Evolutionary conservation across 2,888 invertebrate genomes (phyloP), one percentile per base, ranked within the genome.

Genomic region (Drosophila pseudotalamancana): DNA sequence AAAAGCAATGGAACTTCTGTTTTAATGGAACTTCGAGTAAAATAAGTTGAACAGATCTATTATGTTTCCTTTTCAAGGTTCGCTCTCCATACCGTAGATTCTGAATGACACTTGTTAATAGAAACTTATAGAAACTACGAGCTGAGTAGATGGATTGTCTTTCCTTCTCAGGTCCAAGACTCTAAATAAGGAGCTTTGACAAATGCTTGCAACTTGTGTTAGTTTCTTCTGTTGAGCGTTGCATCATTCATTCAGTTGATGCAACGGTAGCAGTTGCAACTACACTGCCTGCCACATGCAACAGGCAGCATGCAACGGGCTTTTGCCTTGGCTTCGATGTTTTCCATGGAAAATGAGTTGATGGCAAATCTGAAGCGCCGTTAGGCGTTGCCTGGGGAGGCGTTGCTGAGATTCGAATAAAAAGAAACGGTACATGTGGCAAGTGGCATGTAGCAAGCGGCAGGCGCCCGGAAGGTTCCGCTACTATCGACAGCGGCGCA

Each of bases 301-400:
- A 25, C 43, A 18, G 27, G 18, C 23, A 6, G 25, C 6, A 25
- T 8, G 25, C 25, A 6, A 29, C 12, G 12, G 6, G 57, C 29
- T 29, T 18, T 21, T 48, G 46, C 34, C 9, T 39, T 25, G 14
- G 59, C 18, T n/a, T 25, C 57, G 35, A 57, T 54, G 55, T 16
- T 72, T 79, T 80, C 73, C 77, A 59, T 54, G 74, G 80, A 82
- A 84, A 66, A 45, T 51, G 42, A 27, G 50, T 40, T 57, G 72
- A 80, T 80, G 72, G 72, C 61, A 56, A 82, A 85, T 85, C 76
- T 75, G 61, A 86, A 77, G 64, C 81, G 84, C 81, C 81, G 81
- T 81, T 81, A 81, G 42, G 46, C 34, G 37, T 21, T 51, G 53
- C 27, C 42, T 49, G 48, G 31, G 42, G 40, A 56, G 75, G 70